Base-by-base conservation (phyloP, 1,140 invertebrate species). In the Orius laevigatus region DNA sequence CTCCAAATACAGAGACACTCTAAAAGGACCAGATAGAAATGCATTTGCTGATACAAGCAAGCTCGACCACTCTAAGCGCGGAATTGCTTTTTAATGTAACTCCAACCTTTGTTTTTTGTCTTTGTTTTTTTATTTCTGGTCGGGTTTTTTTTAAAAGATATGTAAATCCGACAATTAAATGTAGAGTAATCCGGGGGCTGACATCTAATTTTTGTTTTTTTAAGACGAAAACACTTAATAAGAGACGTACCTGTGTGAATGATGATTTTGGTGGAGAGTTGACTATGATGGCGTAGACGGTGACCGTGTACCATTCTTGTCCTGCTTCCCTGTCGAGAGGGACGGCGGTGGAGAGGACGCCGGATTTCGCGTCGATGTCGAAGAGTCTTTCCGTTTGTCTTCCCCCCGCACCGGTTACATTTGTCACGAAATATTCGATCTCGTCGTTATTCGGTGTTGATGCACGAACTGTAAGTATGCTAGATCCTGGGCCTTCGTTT, bases 371-470 rank as follows among this genome's bases (percentile, higher is more conserved):
- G 66, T 97, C 90, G 55, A 98, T 81, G 57, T 84, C 82, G 62
- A 98, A 90, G 48, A 88, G 70, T 56, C 81, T 74, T 60, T 86
- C 82, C 53, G 83, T 79, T 64, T 84, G 81, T 44, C 68, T 69
- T 46, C 77, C 81, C 60, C 75, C 74, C 10, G 63, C 61, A 16
- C 69, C 70, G 34, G 89, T 90, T 60, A 89, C 81, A 66, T 90
- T 93, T 47, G 87, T 84, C 60, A 94, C 81, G 66, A 88, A 94
- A 69, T 91, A 94, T 60, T 91, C 86, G 57, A 93, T 70, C 51
- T 79, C 78, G 38, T 67, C 66, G 56, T 67, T 66, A 40, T 49
- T 59, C 50, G 50, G 59, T 56, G 70, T 68, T 31, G 73, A 70
- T 49, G 84, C 87, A 20, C 68, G 74, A 46, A 95, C 75, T 50